Conservation (phyloP, 2,888 invertebrate species). For the Slavum lentiscoides region DNA sequence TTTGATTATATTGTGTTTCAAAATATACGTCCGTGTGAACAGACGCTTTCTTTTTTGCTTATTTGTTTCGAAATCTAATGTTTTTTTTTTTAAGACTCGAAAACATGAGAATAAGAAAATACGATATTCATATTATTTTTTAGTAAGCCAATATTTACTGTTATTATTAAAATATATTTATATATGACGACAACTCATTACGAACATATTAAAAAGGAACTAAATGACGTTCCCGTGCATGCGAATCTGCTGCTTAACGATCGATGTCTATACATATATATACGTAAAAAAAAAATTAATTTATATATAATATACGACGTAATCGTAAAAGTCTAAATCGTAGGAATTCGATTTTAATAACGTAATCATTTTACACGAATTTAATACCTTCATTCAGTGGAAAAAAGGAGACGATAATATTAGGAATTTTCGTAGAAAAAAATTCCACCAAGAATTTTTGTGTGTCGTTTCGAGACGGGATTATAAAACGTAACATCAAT, state of each 20-base stretch:
- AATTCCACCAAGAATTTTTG: too few relatives aligned
- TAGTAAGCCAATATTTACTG: constrained; percentile 20
- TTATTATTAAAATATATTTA: neutral
- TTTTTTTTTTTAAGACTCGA: constrained; percentile 2
- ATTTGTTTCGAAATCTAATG: constrained; percentile 29
- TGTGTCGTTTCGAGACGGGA: too few relatives aligned
- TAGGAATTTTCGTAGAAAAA: too few relatives aligned
- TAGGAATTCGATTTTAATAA: too few relatives aligned
- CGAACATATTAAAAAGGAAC: constrained; percentile 57
- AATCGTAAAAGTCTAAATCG: neutral
- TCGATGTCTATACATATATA: neutral
- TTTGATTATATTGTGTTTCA: constrained; percentile 33
- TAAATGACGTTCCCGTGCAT: constrained; percentile 58
- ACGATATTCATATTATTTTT: neutral
- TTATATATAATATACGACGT: neutral
- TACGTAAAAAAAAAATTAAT: too few relatives aligned
- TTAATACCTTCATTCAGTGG: too few relatives aligned
- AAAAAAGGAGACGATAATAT: too few relatives aligned
- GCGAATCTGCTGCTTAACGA: constrained; percentile 42
- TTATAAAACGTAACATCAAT: too few relatives aligned
- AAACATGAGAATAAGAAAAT: neutral
- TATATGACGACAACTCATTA: neutral
- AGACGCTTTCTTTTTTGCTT: constrained; percentile 46
- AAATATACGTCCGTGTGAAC: constrained; percentile 49
- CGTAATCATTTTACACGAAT: too few relatives aligned